A percentile compares a stretch with the other conserved stretches of the same genome.
Conservation (phyloP, 2,888 invertebrate species). For the Daptonema setosum region DNA sequence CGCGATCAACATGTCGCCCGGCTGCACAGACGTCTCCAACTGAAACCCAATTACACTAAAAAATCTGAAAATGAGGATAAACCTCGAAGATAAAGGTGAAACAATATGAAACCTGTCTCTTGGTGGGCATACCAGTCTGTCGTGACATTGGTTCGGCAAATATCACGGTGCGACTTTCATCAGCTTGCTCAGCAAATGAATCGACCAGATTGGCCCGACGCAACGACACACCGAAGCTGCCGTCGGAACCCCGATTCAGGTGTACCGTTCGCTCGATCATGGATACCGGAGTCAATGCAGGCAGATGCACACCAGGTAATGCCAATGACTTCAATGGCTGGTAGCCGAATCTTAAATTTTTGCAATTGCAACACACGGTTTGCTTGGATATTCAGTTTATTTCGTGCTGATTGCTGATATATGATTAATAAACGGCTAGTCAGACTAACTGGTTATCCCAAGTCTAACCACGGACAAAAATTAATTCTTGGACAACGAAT, state of each 20-base stretch:
- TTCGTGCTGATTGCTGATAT: background rate
- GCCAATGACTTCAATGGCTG: background rate
- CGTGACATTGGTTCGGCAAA: background rate
- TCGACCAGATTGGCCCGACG: conserved; percentile 31
- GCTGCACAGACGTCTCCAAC: conserved; percentile 49
- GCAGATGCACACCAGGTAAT: background rate
- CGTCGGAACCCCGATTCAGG: conserved; percentile 45
- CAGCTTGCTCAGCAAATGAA: background rate
- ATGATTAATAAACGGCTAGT: no score
- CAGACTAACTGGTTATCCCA: no score
- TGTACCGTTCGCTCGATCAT: conserved; percentile 42
- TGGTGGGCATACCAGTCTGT: background rate
- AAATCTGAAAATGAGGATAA: background rate
- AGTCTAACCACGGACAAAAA: no score
- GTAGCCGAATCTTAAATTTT: background rate
- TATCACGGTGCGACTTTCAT: background rate
- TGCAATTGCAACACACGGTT: no score
- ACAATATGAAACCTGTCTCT: background rate
- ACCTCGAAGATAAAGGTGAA: no score
- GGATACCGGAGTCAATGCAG: background rate
- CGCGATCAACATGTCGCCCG: conserved; percentile 70
- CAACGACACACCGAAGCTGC: conserved; percentile 79
- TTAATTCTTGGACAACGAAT: no score
- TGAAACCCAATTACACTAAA: background rate
- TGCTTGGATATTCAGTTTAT: no score